Percentiles rank a stretch among this genome's conserved stretches.
Evolutionary conservation across 2,888 invertebrate genomes (phyloP).

Genomic region (Branchipolynoe longqiensis): DNA sequence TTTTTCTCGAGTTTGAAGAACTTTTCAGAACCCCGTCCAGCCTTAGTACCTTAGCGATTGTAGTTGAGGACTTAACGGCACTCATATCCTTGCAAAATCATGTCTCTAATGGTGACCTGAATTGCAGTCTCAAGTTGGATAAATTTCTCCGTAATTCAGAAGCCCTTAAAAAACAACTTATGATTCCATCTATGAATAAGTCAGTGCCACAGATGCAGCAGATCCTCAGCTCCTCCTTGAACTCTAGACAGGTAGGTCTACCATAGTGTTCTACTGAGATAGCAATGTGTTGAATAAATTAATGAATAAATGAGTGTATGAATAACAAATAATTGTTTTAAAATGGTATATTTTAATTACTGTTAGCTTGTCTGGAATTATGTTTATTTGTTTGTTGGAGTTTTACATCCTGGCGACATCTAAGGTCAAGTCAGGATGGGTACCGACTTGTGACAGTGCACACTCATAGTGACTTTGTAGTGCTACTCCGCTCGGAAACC

Average conservation of each 20-base stretch:
- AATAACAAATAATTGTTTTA: too few species aligned
- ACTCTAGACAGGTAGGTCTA: conserved; percentile 48
- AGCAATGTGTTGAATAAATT: too few species aligned
- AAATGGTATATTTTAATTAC: too few species aligned
- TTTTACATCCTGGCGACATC: too few species aligned
- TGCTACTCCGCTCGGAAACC: too few species aligned
- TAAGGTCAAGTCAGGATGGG: too few species aligned
- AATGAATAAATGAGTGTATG: too few species aligned
- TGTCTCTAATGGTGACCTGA: conserved; percentile 68
- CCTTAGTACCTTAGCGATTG: conserved; percentile 68
- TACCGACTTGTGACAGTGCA: too few species aligned
- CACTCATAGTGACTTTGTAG: too few species aligned
- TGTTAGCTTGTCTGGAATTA: too few species aligned
- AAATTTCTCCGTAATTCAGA: conserved; percentile 71
- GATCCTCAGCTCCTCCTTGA: conserved; percentile 71
- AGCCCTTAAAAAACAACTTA: conserved; percentile 68
- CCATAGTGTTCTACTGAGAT: too few species aligned
- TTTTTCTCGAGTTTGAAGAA: conserved; percentile 63
- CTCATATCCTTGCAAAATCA: conserved; percentile 68
- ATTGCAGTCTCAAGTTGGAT: conserved; percentile 70
- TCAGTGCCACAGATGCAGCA: conserved; percentile 67
- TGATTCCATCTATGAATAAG: conserved; percentile 71
- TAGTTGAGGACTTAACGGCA: conserved; percentile 71
- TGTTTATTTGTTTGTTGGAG: too few species aligned
- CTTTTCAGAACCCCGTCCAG: conserved; percentile 71